phyloP scores from a whole-genome alignment of 2,797 vertebrate species.

The Chelidonichthys spinosus region DNA sequence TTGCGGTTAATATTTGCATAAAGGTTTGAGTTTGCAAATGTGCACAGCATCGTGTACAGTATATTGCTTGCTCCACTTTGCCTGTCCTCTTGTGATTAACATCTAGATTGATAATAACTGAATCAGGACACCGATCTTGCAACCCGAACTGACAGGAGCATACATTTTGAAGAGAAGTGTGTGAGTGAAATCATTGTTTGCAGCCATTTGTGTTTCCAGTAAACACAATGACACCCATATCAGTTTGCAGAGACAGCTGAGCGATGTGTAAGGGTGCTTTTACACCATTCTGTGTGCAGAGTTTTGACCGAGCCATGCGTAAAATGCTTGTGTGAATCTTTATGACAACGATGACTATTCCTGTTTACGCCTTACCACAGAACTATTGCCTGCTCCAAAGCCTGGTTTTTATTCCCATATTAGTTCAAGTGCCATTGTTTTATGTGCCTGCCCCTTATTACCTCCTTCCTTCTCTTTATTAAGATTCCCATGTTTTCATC shows the following conservation, averaged over 20 bases:
- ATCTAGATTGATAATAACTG: slow-evolving; percentile 14
- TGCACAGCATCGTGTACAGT: slow-evolving; percentile 12
- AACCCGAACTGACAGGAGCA: slow-evolving; percentile 18
- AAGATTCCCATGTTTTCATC: slow-evolving; percentile 12
- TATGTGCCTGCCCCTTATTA: background rate
- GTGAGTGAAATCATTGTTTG: slow-evolving; percentile 30
- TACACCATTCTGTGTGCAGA: slow-evolving; percentile 30
- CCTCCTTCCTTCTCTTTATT: slow-evolving; percentile 13
- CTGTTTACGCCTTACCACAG: slow-evolving; percentile 58
- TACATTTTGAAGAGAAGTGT: slow-evolving; percentile 1
- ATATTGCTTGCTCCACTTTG: slow-evolving; percentile 25
- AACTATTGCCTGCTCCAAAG: slow-evolving; percentile 52
- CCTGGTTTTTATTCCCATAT: slow-evolving; percentile 37
- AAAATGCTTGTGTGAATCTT: slow-evolving; percentile 26
- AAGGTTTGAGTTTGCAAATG: slow-evolving; percentile 27
- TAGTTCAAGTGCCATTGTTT: slow-evolving; percentile 55
- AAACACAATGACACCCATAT: slow-evolving; percentile 5
- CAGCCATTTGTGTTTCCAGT: slow-evolving; percentile 1
- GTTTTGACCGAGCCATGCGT: slow-evolving; percentile 8
- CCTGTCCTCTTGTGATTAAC: slow-evolving; percentile 35
- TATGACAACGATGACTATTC: slow-evolving; percentile 13
- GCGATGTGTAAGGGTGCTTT: slow-evolving; percentile 24
- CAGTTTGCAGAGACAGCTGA: slow-evolving; percentile 16
- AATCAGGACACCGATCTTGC: slow-evolving; percentile 14
- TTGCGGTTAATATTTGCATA: slow-evolving; percentile 33